Conservation (phyloP, 2,888 invertebrate genomes). For the Nymphalis urticae region DNA sequence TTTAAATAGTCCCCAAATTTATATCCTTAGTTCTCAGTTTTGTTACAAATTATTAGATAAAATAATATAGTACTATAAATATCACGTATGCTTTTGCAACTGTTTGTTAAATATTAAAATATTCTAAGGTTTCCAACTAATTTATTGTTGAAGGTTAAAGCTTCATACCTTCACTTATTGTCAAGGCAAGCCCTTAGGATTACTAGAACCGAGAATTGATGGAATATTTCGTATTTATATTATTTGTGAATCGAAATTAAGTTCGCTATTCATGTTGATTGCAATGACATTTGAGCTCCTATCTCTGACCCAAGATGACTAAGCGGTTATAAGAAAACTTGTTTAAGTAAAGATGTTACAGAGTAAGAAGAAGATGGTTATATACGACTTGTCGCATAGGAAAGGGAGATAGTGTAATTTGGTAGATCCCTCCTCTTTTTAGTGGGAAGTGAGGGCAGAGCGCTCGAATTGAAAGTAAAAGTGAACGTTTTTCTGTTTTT, state of each 20-base stretch:
- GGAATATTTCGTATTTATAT: conserved; percentile 24
- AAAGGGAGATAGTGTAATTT: conserved; percentile 50
- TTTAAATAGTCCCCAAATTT: no score
- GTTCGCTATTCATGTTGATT: conserved; percentile 53
- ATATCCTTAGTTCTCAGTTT: no score
- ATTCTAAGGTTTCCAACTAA: conserved; percentile 27
- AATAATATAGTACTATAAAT: no score
- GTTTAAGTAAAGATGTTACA: conserved; percentile 53
- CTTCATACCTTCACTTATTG: conserved; percentile 39
- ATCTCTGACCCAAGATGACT: conserved; percentile 71
- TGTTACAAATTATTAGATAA: no score
- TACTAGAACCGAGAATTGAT: conserved; percentile 22
- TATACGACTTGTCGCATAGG: conserved; percentile 38
- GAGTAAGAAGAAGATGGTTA: conserved; percentile 47
- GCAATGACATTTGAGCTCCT: conserved; percentile 67
- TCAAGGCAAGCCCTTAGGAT: conserved; percentile 39
- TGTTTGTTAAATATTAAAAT: conserved; percentile 3
- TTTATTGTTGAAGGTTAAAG: conserved; percentile 27
- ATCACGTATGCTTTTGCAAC: no score
- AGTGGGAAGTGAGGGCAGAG: conserved; percentile 60
- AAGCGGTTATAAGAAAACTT: conserved; percentile 65
- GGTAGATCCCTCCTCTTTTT: conserved; percentile 55
- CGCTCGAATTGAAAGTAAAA: conserved; percentile 63
- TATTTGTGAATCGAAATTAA: conserved; percentile 35
- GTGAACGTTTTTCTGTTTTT: conserved; percentile 61